Percentiles rank a stretch among this genome's conserved stretches.
Conservation (phyloP, 2,797 vertebrate species). For the Rhinatrema bivittatum region DNA sequence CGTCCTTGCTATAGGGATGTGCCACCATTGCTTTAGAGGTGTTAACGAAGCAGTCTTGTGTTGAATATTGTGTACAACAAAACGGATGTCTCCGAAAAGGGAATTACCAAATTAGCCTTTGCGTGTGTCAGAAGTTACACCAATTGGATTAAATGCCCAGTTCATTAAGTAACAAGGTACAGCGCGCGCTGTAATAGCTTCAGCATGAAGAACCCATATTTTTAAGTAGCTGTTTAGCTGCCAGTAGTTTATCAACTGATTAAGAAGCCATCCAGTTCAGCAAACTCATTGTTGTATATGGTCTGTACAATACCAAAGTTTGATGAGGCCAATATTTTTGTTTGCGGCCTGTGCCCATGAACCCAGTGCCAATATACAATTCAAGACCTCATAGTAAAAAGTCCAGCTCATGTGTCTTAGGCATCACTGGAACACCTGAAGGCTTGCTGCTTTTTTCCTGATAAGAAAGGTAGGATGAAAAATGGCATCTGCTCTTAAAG, state of each 20-base stretch:
- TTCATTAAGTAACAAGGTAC: too few relatives aligned
- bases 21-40: slow-evolving; percentile 29
- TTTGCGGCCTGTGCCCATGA: slow-evolving; percentile 51
- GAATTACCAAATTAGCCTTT: slow-evolving; percentile 31
- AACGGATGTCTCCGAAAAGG: slow-evolving; percentile 36
- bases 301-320: slow-evolving; percentile 20
- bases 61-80: slow-evolving; percentile 26
- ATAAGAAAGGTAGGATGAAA: slow-evolving; percentile 64
- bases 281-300: slow-evolving; percentile 8
- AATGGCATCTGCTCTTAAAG: slow-evolving; percentile 56
- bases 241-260: slow-evolving; percentile 44
- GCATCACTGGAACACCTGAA: slow-evolving; percentile 70
- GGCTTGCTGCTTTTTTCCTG: slow-evolving; percentile 71
- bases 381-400: slow-evolving; percentile 59
- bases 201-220: slow-evolving; percentile 36
- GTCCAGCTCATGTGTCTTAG: slow-evolving; percentile 64
- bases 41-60: slow-evolving; percentile 34
- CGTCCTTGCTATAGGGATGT: slow-evolving; percentile 23
- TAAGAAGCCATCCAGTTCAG: slow-evolving; percentile 48
- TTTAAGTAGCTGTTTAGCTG: slow-evolving; percentile 61
- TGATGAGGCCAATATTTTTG: slow-evolving; percentile 58
- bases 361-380: slow-evolving; percentile 52
- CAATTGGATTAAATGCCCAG: slow-evolving; percentile 35
- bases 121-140: slow-evolving; percentile 39
- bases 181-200: too few relatives aligned